phyloP scores from a whole-genome alignment of 2,888 invertebrate genomes.

The Melitaea athalia region DNA sequence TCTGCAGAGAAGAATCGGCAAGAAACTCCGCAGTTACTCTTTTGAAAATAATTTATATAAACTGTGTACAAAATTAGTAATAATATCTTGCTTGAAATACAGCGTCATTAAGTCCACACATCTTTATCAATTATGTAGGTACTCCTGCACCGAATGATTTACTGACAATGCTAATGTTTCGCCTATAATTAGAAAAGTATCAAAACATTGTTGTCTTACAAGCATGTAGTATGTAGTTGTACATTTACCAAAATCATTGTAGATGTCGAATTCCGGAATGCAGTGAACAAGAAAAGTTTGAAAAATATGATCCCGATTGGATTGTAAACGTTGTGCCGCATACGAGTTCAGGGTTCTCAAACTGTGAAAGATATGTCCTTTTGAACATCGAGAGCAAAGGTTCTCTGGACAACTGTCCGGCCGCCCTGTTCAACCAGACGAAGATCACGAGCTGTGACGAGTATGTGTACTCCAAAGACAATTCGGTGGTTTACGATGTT shows the following conservation, averaged over 20 bases:
- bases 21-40: too few relatives aligned
- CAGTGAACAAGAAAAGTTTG: constrained; percentile 47
- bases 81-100: too few relatives aligned
- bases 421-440: constrained; percentile 48
- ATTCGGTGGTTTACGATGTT: constrained; percentile 50
- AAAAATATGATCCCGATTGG: constrained; percentile 55
- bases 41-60: too few relatives aligned
- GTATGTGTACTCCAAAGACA: constrained; percentile 45
- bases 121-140: too few relatives aligned
- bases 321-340: constrained; percentile 59
- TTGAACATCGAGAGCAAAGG: constrained; percentile 39
- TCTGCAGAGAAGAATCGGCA: too few relatives aligned
- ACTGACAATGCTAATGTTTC: too few relatives aligned
- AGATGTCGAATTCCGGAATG: constrained; percentile 74
- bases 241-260: constrained; percentile 3
- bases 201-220: background rate
- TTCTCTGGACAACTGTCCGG: constrained; percentile 51
- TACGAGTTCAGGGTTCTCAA: constrained; percentile 55
- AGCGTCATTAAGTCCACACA: too few relatives aligned
- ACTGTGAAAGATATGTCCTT: constrained; percentile 56
- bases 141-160: too few relatives aligned
- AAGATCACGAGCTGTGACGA: constrained; percentile 39
- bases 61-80: too few relatives aligned
- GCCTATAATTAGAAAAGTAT: too few relatives aligned
- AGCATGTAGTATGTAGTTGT: background rate